These are phyloP conservation scores for Ophioninae sp. DNA, from an alignment of 2,888 invertebrate genomes.

Conservation along the genomic window DNA sequence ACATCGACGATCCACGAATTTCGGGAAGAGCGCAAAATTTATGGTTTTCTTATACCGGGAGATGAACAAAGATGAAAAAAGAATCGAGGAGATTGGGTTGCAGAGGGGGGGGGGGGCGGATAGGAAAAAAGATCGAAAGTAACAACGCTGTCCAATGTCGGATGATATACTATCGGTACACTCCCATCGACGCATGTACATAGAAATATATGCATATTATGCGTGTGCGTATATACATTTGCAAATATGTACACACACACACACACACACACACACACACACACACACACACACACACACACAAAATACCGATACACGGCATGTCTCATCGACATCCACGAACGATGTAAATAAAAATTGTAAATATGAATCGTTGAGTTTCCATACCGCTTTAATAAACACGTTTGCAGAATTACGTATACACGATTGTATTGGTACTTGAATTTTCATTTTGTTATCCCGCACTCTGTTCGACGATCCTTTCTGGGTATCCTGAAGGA, in stretches of 20 bases:
- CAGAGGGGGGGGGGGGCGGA: background rate
- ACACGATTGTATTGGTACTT: slow-evolving; percentile 64
- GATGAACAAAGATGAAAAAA: background rate
- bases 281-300: slow-evolving; percentile 40
- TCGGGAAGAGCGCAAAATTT: slow-evolving; percentile 44
- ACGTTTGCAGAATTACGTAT: slow-evolving; percentile 82
- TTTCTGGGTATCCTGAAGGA: slow-evolving; percentile 42
- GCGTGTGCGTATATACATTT: background rate
- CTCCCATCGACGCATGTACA: slow-evolving; percentile 27
- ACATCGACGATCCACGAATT: slow-evolving; percentile 3
- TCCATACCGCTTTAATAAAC: slow-evolving; percentile 85
- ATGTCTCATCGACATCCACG: slow-evolving; percentile 60
- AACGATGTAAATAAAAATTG: slow-evolving; percentile 80
- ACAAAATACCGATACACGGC: background rate
- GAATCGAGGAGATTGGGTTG: slow-evolving; percentile 19
- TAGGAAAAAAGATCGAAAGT: slow-evolving; percentile 12
- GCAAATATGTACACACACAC: slow-evolving; percentile 36
- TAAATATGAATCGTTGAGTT: slow-evolving; percentile 83
- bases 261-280: slow-evolving; percentile 39
- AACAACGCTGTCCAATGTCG: slow-evolving; percentile 52
- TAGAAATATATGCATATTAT: slow-evolving; percentile 25
- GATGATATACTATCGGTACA: slow-evolving; percentile 54
- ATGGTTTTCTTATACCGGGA: slow-evolving; percentile 34
- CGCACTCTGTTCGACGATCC: slow-evolving; percentile 41
- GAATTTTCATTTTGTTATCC: slow-evolving; percentile 53